These are phyloP conservation scores for Ophioninae sp. DNA, from an alignment of 2,888 invertebrate species.

Conservation along the genomic window DNA sequence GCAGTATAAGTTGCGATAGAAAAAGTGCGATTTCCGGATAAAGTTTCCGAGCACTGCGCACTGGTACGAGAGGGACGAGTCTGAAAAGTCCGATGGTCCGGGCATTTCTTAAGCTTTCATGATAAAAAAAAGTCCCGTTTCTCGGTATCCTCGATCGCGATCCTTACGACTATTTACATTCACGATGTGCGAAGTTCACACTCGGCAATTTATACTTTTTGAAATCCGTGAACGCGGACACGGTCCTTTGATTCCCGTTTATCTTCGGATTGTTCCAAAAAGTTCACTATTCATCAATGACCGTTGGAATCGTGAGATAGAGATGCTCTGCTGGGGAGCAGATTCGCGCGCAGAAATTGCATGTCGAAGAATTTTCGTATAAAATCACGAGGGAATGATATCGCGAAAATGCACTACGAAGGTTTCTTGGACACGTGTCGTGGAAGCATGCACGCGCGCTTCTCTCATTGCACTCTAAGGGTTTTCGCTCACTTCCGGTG, in stretches of 20 bases:
- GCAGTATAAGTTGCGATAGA: conserved; percentile 42
- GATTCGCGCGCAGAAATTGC: conserved; percentile 27
- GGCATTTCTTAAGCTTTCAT: conserved; percentile 2
- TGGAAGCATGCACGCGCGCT: conserved; percentile 55
- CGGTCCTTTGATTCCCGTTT: neutral
- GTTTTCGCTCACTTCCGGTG: conserved; percentile 51
- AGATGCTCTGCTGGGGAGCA: neutral
- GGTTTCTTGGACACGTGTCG: conserved; percentile 25
- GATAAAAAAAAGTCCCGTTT: conserved; percentile 25
- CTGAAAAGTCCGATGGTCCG: neutral
- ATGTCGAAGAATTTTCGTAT: conserved; percentile 19
- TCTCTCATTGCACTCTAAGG: conserved; percentile 32
- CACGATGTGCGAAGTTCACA: conserved; percentile 28
- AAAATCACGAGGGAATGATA: conserved; percentile 1
- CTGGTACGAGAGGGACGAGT: conserved; percentile 14
- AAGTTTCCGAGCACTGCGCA: conserved; percentile 22
- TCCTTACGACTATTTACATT: conserved; percentile 58
- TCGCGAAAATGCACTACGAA: conserved; percentile 32
- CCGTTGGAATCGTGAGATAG: neutral
- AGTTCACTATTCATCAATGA: conserved; percentile 6
- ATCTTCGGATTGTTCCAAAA: neutral
- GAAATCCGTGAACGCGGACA: neutral
- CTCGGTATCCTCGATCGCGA: conserved; percentile 21
- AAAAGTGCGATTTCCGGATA: conserved; percentile 42
- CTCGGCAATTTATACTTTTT: conserved; percentile 5